These are phyloP conservation scores for Poecilia gillii DNA, from an alignment of 2,797 vertebrate species.

Conservation along the genomic window DNA sequence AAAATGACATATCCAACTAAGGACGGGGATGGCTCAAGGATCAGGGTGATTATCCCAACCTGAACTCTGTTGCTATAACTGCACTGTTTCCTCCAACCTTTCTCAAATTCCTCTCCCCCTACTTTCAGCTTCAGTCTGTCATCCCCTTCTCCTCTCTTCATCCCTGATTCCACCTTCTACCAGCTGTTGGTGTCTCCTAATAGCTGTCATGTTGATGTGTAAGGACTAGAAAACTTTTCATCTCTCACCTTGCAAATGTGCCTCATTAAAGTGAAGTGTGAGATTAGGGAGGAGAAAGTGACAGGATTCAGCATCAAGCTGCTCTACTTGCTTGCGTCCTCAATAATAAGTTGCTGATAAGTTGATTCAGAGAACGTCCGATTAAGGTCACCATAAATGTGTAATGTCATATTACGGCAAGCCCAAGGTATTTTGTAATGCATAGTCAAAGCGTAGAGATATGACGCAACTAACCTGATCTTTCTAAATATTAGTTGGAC, in stretches of 20 bases:
- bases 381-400: constrained; percentile 70
- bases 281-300: constrained; percentile 54
- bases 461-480: neutral
- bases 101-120: neutral
- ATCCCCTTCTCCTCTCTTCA: constrained; percentile 43
- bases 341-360: constrained; percentile 69
- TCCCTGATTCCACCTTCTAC: constrained; percentile 64
- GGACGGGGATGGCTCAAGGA: constrained; percentile 52
- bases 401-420: constrained; percentile 61
- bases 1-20: constrained; percentile 58
- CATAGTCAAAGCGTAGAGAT: constrained; percentile 41
- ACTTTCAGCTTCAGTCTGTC: constrained; percentile 45
- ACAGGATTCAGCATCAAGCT: constrained; percentile 54
- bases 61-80: constrained; percentile 22
- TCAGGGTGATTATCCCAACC: constrained; percentile 39
- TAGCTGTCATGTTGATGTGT: constrained; percentile 70
- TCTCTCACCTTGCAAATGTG: constrained; percentile 74
- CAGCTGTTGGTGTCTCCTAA: constrained; percentile 75
- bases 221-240: constrained; percentile 54
- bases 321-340: constrained; percentile 48
- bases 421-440: constrained; percentile 64
- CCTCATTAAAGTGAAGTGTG: constrained; percentile 73
- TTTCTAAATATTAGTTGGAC: neutral
- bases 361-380: constrained; percentile 51
- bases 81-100: constrained; percentile 8